Evolutionary conservation across 2,113 vertebrate species (phyloP), one percentile per base, ranked within the genome.

Genomic region (Gasterosteus nipponicus): DNA sequence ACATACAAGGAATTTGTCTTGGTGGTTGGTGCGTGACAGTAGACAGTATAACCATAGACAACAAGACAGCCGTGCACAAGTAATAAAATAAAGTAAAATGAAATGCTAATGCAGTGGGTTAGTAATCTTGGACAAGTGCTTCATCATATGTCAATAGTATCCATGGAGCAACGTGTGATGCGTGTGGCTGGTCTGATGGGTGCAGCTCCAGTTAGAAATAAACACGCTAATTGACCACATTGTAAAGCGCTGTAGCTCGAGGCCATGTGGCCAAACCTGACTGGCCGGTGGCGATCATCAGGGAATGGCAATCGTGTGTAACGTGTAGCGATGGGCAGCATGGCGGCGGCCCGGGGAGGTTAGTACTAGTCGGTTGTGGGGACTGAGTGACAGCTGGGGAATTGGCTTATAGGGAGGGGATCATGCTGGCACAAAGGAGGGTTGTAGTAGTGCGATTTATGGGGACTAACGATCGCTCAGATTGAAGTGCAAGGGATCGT

Each of bases 351-450:
- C 22, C 22, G 22, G 22, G 22, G 22, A 26, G 22, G 29, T 60
- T 56, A 54, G 59, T 68, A 54, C 42, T 75, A 56, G 79, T 80
- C 41, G 49, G 51, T 58, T 46, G 47, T 68, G 62, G 69, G 57
- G 18, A 68, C 44, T 18, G 38, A 82, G 84, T 85, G 87, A 87
- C 90, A 89, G 81, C 78, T 91, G 84, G 82, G 73, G 83, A 85
- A 82, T 77, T 85, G 47, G 77, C 77, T 60, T 53, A 78, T 14
- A 70, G 69, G 35, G 62, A 81, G 72, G 66, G 63, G 71, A 75
- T 87, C 75, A 56, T 60, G n/a, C n/a, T 16, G 59, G 22, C 29
- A 80, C 14, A 81, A 62, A 72, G 58, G 69, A 46, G 49, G 60
- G 67, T 63, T 26, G 66, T 39, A 35, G 38, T 38, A 5, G 41